phyloP scores from a whole-genome alignment of 2,888 invertebrate genomes.

The Apomyelois bistriatella region DNA sequence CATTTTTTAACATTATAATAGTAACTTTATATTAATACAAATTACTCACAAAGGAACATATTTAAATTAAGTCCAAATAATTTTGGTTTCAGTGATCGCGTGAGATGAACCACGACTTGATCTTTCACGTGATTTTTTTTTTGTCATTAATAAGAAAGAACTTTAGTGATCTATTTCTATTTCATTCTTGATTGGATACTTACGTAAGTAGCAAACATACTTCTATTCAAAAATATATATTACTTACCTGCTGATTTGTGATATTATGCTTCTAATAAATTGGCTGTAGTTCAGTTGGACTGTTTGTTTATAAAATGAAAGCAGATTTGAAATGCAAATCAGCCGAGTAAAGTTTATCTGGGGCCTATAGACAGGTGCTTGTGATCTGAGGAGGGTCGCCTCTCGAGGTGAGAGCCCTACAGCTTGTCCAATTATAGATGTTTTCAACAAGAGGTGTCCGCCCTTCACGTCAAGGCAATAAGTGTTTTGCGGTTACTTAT shows the following conservation, averaged over 20 bases:
- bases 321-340: slow-evolving; percentile 44
- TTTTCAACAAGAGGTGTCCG: slow-evolving; percentile 51
- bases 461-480: slow-evolving; percentile 36
- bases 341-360: slow-evolving; percentile 43
- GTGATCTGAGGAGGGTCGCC: slow-evolving; percentile 64
- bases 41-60: background rate
- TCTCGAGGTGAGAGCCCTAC: slow-evolving; percentile 55
- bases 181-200: slow-evolving; percentile 24
- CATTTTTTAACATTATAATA: background rate
- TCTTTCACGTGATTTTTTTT: slow-evolving; percentile 32
- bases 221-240: background rate
- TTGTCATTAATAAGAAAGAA: slow-evolving; percentile 12
- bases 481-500: slow-evolving; percentile 27
- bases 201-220: slow-evolving; percentile 39
- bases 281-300: background rate
- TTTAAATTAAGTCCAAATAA: slow-evolving; percentile 24
- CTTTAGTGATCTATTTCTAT: slow-evolving; percentile 11
- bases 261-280: background rate
- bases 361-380: slow-evolving; percentile 37
- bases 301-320: slow-evolving; percentile 15
- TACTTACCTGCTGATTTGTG: background rate
- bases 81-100: slow-evolving; percentile 37
- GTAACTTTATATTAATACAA: background rate
- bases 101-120: slow-evolving; percentile 39
- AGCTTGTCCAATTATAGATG: slow-evolving; percentile 69